These are phyloP conservation scores for Squalus acanthias DNA, from an alignment of 2,797 vertebrate species.

Conservation along the genomic window DNA sequence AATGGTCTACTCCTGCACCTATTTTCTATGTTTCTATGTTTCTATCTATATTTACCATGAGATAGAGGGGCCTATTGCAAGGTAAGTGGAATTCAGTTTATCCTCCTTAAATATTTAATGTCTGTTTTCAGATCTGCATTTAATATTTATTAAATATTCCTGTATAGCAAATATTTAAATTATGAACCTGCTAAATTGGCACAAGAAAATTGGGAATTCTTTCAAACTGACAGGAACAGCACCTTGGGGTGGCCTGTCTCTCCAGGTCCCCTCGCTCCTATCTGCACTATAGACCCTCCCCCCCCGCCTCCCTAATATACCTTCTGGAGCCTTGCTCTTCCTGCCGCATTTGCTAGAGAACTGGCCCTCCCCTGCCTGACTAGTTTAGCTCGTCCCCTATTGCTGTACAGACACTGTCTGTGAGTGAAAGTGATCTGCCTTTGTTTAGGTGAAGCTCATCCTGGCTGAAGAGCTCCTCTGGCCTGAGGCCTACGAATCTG, in stretches of 20 bases:
- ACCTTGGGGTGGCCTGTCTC: background rate
- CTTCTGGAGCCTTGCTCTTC: background rate
- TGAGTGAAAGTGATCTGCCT: background rate
- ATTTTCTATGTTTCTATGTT: no score
- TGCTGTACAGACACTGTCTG: no score
- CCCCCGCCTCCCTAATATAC: no score
- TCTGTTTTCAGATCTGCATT: background rate
- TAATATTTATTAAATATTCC: background rate
- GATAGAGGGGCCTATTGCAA: constrained; percentile 77
- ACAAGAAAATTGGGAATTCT: background rate
- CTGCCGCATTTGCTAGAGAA: background rate
- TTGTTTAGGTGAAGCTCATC: background rate
- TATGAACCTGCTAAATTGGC: background rate
- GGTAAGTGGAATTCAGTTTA: constrained; percentile 57
- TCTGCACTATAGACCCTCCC: background rate
- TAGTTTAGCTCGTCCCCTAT: background rate
- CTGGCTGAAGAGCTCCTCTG: background rate
- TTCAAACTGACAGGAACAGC: background rate
- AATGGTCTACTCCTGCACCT: no score
- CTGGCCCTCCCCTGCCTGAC: background rate
- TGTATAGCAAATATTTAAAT: background rate
- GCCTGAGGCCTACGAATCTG: no score
- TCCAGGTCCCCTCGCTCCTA: background rate
- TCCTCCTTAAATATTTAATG: background rate
- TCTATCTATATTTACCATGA: constrained; percentile 72